Evolutionary conservation across 64 coral and sea anemone species (phyloP), one percentile per base, ranked within the genome.

Genomic region (Montipora cactus): DNA sequence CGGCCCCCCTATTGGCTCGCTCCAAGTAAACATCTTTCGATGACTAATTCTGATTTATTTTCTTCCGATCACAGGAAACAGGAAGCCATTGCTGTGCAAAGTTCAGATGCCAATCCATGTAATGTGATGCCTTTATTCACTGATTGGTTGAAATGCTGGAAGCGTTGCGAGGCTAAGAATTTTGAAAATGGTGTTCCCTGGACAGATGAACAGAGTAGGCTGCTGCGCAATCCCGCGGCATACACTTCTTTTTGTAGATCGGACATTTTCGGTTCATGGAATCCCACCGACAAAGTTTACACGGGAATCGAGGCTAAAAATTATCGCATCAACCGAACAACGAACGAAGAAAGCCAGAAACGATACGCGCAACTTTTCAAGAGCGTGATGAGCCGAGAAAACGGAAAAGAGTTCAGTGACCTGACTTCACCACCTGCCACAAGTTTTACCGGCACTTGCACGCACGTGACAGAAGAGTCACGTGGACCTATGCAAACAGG

Each of bases 221-320:
- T 87, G 3, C 57, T 81, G 4, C 64, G 75, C 70, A 66, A 95
- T 19, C 50, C 74, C 23, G 47, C 73, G 37, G 78, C 61, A 11
- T 95, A 95, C 49, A 15, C 59, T 4, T 79, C 83, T 48, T 95
- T 91, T 46, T 95, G 94, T 52, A 79, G 79, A 81, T 78, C 89
- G 1, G 79, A 79, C 5, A 72, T 91, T 20, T 95, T 71, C 81
- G 94, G 94, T 0, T 91, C 94, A 0, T 95, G 94, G 94, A 64
- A 88, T n/a, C 64, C 74, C 7, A 57, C 80, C 18, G 91, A 93
- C 71, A 18, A 50, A 18, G 82, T 72, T 86, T 86, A 86, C 82
- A 86, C 81, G 15, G 75, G 91, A 93, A 76, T 13, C 23, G 49
- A 49, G 53, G 8, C 25, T 0, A 78, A 76, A 62, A 48, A 87